Conservation (phyloP, 1,140 invertebrate genomes). For the Cephus cinctus region DNA sequence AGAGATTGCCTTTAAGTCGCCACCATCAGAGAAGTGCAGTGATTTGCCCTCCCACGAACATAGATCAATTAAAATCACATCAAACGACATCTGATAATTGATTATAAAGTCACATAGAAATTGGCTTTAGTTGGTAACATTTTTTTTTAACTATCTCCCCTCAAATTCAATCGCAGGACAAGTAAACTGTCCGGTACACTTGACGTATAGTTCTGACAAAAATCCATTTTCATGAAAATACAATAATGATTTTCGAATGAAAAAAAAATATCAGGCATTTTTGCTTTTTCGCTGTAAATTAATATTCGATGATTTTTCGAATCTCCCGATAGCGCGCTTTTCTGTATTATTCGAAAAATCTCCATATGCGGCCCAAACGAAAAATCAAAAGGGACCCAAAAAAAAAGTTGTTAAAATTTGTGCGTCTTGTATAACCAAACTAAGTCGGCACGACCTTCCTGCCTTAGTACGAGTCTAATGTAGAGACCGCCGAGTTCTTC, state of each 20-base stretch:
- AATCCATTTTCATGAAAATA: not conserved
- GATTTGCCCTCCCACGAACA: not conserved
- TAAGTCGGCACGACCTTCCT: slow-evolving; percentile 42
- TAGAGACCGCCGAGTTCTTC: slow-evolving; percentile 39
- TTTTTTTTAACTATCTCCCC: too few species aligned
- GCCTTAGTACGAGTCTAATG: slow-evolving; percentile 47
- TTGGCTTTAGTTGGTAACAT: too few species aligned
- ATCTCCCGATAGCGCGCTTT: slow-evolving; percentile 1
- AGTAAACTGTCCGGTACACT: too few species aligned
- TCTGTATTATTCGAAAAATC: not conserved
- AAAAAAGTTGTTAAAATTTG: slow-evolving; percentile 48
- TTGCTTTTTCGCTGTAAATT: not conserved
- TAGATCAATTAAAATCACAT: not conserved
- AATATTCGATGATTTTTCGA: slow-evolving; percentile 1
- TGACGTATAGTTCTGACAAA: too few species aligned
- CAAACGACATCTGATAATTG: too few species aligned
- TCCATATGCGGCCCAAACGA: not conserved
- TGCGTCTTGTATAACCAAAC: slow-evolving; percentile 53
- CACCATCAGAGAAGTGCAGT: not conserved
- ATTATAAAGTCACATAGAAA: too few species aligned
- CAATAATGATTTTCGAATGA: not conserved
- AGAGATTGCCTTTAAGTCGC: not conserved
- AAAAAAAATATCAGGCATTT: not conserved
- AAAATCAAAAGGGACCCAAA: slow-evolving; percentile 5
- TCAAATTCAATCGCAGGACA: too few species aligned